phyloP scores from a whole-genome alignment of 2,888 invertebrate genomes.

The Agrotis puta region DNA sequence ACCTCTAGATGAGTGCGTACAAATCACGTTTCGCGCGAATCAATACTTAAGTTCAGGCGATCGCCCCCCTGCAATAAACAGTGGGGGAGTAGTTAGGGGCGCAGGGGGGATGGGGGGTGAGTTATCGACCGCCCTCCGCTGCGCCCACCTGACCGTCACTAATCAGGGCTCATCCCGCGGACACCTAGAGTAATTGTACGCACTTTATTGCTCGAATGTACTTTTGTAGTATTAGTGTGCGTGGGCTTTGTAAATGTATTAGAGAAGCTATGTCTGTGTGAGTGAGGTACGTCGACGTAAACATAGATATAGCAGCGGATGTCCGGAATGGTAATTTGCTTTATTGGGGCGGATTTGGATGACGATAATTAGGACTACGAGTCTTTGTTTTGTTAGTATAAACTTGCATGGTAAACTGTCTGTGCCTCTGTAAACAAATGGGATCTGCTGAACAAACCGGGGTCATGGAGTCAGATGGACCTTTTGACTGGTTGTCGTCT shows the following conservation, averaged over 20 bases:
- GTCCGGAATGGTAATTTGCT: constrained; percentile 72
- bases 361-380: constrained; percentile 68
- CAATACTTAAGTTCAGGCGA: constrained; percentile 91
- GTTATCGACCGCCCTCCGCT: constrained; percentile 81
- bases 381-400: constrained; percentile 64
- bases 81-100: constrained; percentile 84
- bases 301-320: constrained; percentile 64
- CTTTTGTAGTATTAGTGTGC: constrained; percentile 66
- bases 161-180: constrained; percentile 90
- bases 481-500: constrained; percentile 20
- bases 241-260: constrained; percentile 57
- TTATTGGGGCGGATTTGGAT: constrained; percentile 71
- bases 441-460: constrained; percentile 46
- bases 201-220: constrained; percentile 79
- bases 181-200: constrained; percentile 89
- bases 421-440: constrained; percentile 52
- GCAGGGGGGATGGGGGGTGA: constrained; percentile 76
- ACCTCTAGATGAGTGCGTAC: constrained; percentile 90
- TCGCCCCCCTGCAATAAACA: constrained; percentile 90
- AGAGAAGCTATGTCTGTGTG: constrained; percentile 58
- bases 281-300: constrained; percentile 64
- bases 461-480: constrained; percentile 48
- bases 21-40: constrained; percentile 91
- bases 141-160: constrained; percentile 90
- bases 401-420: constrained; percentile 60